phyloP scores from a whole-genome alignment of 1,140 invertebrate species.

The Drosophila nebulosa region DNA sequence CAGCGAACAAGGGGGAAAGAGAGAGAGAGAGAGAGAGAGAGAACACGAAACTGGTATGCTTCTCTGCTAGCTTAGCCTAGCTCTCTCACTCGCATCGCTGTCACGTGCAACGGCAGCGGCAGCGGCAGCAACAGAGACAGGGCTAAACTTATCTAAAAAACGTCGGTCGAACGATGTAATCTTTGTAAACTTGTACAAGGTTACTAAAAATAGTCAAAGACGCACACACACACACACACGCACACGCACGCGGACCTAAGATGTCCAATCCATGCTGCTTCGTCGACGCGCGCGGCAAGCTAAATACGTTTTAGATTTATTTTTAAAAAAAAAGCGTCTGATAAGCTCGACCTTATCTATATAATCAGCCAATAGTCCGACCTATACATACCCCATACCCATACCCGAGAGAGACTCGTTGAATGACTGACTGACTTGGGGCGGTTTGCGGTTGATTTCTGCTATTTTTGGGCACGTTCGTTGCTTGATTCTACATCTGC shows the following conservation, averaged over 20 bases:
- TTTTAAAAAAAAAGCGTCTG: slow-evolving; percentile 66
- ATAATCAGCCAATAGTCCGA: slow-evolving; percentile 51
- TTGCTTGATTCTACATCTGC: neutral
- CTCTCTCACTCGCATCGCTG: neutral
- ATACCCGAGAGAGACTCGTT: neutral
- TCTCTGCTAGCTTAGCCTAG: neutral
- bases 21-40: neutral
- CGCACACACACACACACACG: slow-evolving; percentile 2
- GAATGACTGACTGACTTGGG: neutral
- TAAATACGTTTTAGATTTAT: slow-evolving; percentile 74
- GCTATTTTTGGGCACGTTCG: neutral
- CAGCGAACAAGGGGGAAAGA: neutral
- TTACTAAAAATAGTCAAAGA: slow-evolving; percentile 46
- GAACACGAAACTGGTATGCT: slow-evolving; percentile 42
- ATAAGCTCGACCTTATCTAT: slow-evolving; percentile 67
- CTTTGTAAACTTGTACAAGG: slow-evolving; percentile 46
- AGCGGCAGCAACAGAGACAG: slow-evolving; percentile 1
- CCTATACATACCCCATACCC: neutral
- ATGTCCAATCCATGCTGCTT: neutral
- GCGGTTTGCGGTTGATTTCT: neutral
- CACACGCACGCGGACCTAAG: neutral
- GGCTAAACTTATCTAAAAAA: slow-evolving; percentile 40
- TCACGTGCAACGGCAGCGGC: slow-evolving; percentile 30
- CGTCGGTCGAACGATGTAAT: slow-evolving; percentile 38
- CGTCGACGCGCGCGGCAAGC: slow-evolving; percentile 28